Evolutionary conservation across 2,888 invertebrate genomes (phyloP).

Genomic region (Malthinus seriepunctatus): DNA sequence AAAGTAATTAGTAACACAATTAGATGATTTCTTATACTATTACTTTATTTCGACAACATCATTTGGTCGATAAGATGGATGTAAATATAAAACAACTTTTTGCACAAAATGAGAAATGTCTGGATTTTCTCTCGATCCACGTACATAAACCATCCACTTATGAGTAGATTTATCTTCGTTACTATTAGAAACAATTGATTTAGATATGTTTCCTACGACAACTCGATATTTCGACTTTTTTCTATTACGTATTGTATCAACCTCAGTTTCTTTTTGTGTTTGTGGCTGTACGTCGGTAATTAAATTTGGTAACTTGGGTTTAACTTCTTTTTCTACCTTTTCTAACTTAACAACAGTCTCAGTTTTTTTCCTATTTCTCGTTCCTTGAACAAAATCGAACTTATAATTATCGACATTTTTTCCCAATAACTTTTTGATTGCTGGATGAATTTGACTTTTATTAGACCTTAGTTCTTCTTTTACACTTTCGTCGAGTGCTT

Average conservation of each 20-base stretch:
- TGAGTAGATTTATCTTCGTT: conserved; percentile 74
- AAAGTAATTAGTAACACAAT: conserved; percentile 8
- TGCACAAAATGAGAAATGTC: conserved; percentile 67
- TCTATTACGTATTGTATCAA: conserved; percentile 40
- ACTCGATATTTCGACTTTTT: conserved; percentile 49
- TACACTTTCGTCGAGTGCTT: conserved; percentile 45
- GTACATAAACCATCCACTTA: conserved; percentile 89
- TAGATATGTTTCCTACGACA: conserved; percentile 77
- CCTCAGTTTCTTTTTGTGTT: conserved; percentile 1
- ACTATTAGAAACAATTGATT: conserved; percentile 74
- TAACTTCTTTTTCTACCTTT: not conserved
- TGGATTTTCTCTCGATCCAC: conserved; percentile 66
- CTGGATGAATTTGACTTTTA: conserved; percentile 71
- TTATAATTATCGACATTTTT: conserved; percentile 42
- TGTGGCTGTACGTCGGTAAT: conserved; percentile 10
- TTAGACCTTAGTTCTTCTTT: conserved; percentile 29
- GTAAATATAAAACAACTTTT: conserved; percentile 78
- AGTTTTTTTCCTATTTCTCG: conserved; percentile 11
- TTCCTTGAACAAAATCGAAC: conserved; percentile 12
- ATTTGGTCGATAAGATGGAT: conserved; percentile 86
- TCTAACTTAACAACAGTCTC: not conserved
- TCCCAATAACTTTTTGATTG: conserved; percentile 72
- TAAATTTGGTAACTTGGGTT: not conserved
- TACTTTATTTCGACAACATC: conserved; percentile 79
- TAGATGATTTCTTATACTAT: not conserved